Conservation (phyloP, 1,140 invertebrate species). For the Adoxophyes honmai region DNA sequence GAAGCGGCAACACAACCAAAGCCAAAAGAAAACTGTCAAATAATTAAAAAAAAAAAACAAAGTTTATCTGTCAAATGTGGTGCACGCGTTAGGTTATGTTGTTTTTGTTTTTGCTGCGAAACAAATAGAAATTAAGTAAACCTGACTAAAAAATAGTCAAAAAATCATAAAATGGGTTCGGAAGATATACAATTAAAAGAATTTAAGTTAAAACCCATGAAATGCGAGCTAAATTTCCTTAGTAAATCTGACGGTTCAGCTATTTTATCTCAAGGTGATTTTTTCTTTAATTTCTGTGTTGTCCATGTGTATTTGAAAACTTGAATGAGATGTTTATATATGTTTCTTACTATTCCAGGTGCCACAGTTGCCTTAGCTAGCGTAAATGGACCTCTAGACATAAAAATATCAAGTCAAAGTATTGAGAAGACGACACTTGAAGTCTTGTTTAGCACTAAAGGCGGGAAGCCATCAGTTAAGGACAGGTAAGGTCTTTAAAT, state of each 20-base stretch:
- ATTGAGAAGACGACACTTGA: conserved; percentile 89
- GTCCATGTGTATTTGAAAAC: conserved; percentile 12
- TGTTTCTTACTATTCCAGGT: conserved; percentile 77
- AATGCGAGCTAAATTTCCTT: conserved; percentile 83
- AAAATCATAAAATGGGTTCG: conserved; percentile 30
- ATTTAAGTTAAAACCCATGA: conserved; percentile 73
- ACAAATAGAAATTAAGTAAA: conserved; percentile 6
- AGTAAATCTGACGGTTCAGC: conserved; percentile 86
- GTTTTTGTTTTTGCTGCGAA: conserved; percentile 9
- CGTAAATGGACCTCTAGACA: conserved; percentile 91
- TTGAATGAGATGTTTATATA: conserved; percentile 19
- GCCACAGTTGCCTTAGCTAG: conserved; percentile 86
- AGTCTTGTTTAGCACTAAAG: conserved; percentile 86
- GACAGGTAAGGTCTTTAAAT: conserved; percentile 36
- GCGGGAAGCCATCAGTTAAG: conserved; percentile 82
- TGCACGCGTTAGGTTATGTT: conserved; percentile 10
- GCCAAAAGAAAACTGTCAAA: not conserved
- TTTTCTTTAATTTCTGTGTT: not conserved
- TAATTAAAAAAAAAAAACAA: not conserved
- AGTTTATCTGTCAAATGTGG: not conserved
- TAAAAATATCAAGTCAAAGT: conserved; percentile 85
- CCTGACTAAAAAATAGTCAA: not conserved
- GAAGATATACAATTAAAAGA: conserved; percentile 43
- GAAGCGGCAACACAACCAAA: too few species aligned
- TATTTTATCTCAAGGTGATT: conserved; percentile 83